Conservation (phyloP, 2,113 vertebrate genomes). For the Laticauda laticaudata region DNA sequence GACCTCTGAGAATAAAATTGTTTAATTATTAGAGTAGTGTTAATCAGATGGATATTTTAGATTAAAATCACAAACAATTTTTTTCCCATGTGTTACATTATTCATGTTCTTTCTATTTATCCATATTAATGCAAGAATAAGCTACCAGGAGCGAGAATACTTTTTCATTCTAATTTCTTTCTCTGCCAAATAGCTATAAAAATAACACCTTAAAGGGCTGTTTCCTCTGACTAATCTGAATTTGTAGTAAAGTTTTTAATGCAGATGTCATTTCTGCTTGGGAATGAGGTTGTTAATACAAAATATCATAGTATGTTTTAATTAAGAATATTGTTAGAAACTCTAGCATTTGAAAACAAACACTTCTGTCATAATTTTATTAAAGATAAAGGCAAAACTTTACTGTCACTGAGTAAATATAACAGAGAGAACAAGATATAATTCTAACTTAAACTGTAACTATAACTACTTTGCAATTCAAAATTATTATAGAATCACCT, state of each 20-base stretch:
- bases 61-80: slow-evolving; percentile 56
- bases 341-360: not conserved
- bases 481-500: not conserved
- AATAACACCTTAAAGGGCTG: slow-evolving; percentile 49
- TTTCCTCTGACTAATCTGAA: slow-evolving; percentile 34
- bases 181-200: slow-evolving; percentile 49
- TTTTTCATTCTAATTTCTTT: slow-evolving; percentile 51
- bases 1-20: slow-evolving; percentile 56
- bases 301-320: not conserved
- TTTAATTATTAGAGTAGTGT: slow-evolving; percentile 45
- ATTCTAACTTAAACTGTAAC: not conserved
- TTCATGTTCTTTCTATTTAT: slow-evolving; percentile 61
- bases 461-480: not conserved
- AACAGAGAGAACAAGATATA: not conserved
- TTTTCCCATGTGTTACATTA: slow-evolving; percentile 51
- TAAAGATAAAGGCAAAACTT: fast-evolving
- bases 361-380: not conserved
- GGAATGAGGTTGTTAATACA: not conserved
- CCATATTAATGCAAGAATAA: slow-evolving; percentile 53
- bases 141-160: slow-evolving; percentile 39
- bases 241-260: not conserved
- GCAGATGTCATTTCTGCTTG: not conserved
- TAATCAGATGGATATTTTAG: slow-evolving; percentile 59
- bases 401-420: not conserved
- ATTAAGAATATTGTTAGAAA: fast-evolving